Base-by-base conservation (phyloP, 1,140 invertebrate species). In the Ptiloglossa arizonensis region DNA sequence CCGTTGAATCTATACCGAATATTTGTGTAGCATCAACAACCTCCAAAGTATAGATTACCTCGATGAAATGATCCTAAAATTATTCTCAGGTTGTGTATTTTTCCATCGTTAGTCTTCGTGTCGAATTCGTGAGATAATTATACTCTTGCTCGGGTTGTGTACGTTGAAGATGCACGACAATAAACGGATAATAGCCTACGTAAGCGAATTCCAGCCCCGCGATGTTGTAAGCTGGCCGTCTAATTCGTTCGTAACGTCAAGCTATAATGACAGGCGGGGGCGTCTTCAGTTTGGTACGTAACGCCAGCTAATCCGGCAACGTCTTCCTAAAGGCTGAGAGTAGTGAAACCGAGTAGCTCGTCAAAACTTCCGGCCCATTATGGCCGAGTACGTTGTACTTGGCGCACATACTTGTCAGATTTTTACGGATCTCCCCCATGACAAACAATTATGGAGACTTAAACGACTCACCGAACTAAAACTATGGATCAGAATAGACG, bases 171-270 rank as follows among this genome's bases (percentile, higher is more conserved):
- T 48, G 46, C 1, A n/a, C 6, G 6, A n/a, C 15, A n/a, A 19
- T 48, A 48, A 48, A 6, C 46, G 4, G 17, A 48, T 1, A 54
- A 27, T 15, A 24, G n/a, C 2, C 24, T 4, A 54, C 52, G 46
- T 29, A 56, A 56, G 27, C 27, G 17, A 19, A 9, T 29, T 24
- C 22, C n/a, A 52, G 19, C 48, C 6, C 24, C 48, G 1, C 8
- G n/a, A 22, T 17, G 17, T 24, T 17, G 6, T 15, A 11, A 59
- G 5, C 5, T 32, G 1, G 5, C 32, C 52, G n/a, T 63, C 35
- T 63, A 63, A 46, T 27, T 63, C 46, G 57, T 19, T 35, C 15
- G 56, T 69, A 69, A 80, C 63, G 56, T 22, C 59, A 19, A 5
- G 48, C 27, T 70, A 44, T 67, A 46, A 57, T 29, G 71, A 67